Evolutionary conservation across 2,113 vertebrate species (phyloP).

Genomic region (Pipa parva): DNA sequence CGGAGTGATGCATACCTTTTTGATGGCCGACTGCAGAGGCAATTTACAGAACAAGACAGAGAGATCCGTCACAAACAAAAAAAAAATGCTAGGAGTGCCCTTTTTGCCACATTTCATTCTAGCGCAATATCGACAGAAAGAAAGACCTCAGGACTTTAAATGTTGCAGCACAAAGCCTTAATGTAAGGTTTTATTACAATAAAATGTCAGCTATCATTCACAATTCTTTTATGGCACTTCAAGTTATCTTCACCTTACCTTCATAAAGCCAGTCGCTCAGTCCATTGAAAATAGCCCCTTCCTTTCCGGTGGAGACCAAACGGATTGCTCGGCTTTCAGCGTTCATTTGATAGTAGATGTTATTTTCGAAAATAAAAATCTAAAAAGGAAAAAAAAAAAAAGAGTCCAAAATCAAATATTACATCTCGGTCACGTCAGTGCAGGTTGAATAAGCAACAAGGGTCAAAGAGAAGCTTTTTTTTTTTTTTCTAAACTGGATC

Average conservation of each 20-base stretch:
- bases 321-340: slow-evolving; percentile 92
- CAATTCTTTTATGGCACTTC: neutral
- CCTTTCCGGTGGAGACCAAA: slow-evolving; percentile 90
- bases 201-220: slow-evolving; percentile 39
- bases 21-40: slow-evolving; percentile 24
- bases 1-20: slow-evolving; percentile 31
- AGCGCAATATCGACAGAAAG: slow-evolving; percentile 25
- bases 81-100: slow-evolving; percentile 27
- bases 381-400: slow-evolving; percentile 53
- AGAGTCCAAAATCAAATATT: no score
- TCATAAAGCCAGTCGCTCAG: slow-evolving; percentile 96
- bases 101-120: slow-evolving; percentile 30
- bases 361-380: slow-evolving; percentile 98
- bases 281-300: slow-evolving; percentile 92
- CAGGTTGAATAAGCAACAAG: no score
- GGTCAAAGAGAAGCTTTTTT: no score
- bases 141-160: slow-evolving; percentile 27
- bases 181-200: slow-evolving; percentile 33
- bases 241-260: slow-evolving; percentile 78
- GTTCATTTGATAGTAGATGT: slow-evolving; percentile 94
- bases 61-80: slow-evolving; percentile 39
- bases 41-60: slow-evolving; percentile 36
- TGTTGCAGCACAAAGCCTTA: slow-evolving; percentile 27
- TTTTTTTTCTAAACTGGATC: no score
- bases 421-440: no score